phyloP scores from a whole-genome alignment of 53 echinoderm and acorn worm genomes.

The Mesocentrotus franciscanus region DNA sequence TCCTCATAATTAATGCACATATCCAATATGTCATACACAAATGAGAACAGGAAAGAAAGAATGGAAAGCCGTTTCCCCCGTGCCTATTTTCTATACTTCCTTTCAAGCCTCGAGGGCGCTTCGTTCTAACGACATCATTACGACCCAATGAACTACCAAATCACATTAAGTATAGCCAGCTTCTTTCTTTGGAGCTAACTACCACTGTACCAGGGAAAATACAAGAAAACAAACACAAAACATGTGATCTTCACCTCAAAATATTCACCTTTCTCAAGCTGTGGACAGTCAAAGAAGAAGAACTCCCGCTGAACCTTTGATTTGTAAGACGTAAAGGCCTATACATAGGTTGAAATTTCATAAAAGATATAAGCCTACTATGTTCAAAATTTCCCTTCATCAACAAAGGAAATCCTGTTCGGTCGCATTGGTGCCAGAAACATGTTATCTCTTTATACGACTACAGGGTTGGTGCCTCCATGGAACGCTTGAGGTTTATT shows the following conservation, averaged over 20 bases:
- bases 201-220: background rate
- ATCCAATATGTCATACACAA: conserved; percentile 43
- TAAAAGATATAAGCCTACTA: background rate
- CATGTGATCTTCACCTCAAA: background rate
- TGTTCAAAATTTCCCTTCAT: too few species aligned
- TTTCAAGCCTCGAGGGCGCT: conserved; percentile 13
- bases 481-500: too few species aligned
- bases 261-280: background rate
- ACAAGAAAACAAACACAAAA: background rate
- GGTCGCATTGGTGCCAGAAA: too few species aligned
- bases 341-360: background rate
- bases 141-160: conserved; percentile 31
- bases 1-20: conserved; percentile 42
- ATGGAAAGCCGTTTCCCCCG: background rate
- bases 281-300: background rate
- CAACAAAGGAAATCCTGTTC: too few species aligned
- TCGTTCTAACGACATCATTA: conserved; percentile 15
- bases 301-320: background rate
- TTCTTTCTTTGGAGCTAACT: background rate
- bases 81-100: background rate
- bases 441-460: too few species aligned
- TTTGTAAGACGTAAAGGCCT: background rate
- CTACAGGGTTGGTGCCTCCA: too few species aligned
- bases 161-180: conserved; percentile 8
- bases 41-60: background rate